phyloP scores from a whole-genome alignment of 2,888 invertebrate genomes.

The Agrilus cyanescens region DNA sequence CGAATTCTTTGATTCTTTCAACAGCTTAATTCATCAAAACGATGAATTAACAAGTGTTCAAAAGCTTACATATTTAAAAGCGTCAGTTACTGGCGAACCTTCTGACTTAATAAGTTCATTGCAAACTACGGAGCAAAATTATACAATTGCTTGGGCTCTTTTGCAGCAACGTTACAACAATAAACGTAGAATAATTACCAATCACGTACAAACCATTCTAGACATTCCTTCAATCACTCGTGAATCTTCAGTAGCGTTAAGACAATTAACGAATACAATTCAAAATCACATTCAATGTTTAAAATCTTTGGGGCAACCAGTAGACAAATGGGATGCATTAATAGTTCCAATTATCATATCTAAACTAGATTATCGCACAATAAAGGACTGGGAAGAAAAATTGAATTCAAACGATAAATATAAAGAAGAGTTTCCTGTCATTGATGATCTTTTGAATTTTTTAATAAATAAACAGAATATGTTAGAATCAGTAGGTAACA shows the following conservation, averaged over 20 bases:
- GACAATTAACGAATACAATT: conserved; percentile 4
- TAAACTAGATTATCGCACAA: conserved; percentile 8
- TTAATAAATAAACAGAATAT: neutral
- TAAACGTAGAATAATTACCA: conserved; percentile 10
- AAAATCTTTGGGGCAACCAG: conserved; percentile 8
- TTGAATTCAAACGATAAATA: conserved; percentile 4
- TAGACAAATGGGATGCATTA: conserved; percentile 9
- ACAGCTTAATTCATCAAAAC: conserved; percentile 12
- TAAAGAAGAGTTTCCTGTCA: neutral
- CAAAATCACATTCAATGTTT: conserved; percentile 11
- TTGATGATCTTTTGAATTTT: neutral
- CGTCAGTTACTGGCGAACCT: conserved; percentile 7
- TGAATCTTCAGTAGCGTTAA: conserved; percentile 6
- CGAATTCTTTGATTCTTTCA: conserved; percentile 12
- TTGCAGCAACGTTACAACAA: conserved; percentile 9
- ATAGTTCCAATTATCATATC: conserved; percentile 8
- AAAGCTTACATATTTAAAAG: conserved; percentile 10
- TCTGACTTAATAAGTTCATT: conserved; percentile 4
- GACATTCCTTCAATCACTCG: conserved; percentile 3
- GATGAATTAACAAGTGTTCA: conserved; percentile 9
- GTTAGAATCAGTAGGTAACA: too few relatives aligned
- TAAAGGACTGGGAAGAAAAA: conserved; percentile 4
- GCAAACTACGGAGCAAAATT: conserved; percentile 7
- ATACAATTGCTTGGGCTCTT: conserved; percentile 6
- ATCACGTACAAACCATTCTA: conserved; percentile 8